Base-by-base conservation (phyloP, 2,113 vertebrate species). In the Urocolius indicus region DNA sequence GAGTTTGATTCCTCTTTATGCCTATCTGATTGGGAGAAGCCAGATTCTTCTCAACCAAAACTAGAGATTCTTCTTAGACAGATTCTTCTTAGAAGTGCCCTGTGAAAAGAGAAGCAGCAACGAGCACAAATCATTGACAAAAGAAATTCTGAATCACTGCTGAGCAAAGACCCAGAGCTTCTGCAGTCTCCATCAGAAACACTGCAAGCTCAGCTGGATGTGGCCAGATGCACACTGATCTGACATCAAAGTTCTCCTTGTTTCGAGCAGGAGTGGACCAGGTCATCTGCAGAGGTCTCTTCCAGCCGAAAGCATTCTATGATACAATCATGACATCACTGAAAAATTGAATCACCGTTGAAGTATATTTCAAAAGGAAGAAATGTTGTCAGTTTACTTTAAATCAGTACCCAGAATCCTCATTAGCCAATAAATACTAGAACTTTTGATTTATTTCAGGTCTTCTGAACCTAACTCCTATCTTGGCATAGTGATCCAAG, bases 401-500 rank as follows among this genome's bases (percentile, higher is more conserved):
- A 58, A 91, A 93, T 80, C 36, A 76, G n/a, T 66, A 89, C 61
- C 65, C 76, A 81, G 59, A 71, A 69, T 88, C 72, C 43, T 90
- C 38, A 80, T 55, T 0, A 0, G 10, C 65, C 52, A 57, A 1
- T 89, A 71, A 93, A 52, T 83, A 54, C 27, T 22, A 65, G 27
- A 95, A 92, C 54, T 92, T 61, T 57, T 45, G n/a, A 82, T 87
- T 94, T 92, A 36, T 82, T 96, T 68, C 87, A 75, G 61, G 84
- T 89, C 61, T 84, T 91, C n/a, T 62, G 58, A 91, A 77, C 48
- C 62, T 84, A 89, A 41, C 65, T 96, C 66, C 81, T 92, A 12
- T 94, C 87, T 95, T 94, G 74, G 84, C 94, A 92, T 75, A 92
- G 62, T 82, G 77, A 73, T 94, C 91, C 72, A 41, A 69, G 94